A percentile compares a stretch with the other conserved stretches of the same genome.
Evolutionary conservation across 2,888 invertebrate genomes (phyloP).

Genomic region (Drosophila paucipuncta): DNA sequence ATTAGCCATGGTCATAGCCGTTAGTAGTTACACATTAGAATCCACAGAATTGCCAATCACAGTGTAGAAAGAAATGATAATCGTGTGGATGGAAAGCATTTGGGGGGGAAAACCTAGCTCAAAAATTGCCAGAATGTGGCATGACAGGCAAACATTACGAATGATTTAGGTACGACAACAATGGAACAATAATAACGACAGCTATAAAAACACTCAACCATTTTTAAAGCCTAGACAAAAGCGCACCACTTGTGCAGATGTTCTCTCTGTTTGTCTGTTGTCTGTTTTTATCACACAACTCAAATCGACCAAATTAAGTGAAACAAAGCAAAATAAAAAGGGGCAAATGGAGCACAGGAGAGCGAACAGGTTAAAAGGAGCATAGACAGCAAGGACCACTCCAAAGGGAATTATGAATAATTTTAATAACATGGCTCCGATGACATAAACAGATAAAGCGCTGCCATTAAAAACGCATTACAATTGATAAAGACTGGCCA

Average conservation of each 20-base stretch:
- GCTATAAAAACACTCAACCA: slow-evolving; percentile 47
- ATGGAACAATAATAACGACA: slow-evolving; percentile 36
- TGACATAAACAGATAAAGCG: slow-evolving; percentile 74
- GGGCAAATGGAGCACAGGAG: not conserved
- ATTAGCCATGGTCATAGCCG: slow-evolving; percentile 33
- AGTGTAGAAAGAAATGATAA: slow-evolving; percentile 47
- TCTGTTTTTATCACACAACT: slow-evolving; percentile 53
- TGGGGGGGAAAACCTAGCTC: slow-evolving; percentile 58
- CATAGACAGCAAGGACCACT: slow-evolving; percentile 32
- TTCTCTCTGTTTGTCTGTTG: slow-evolving; percentile 9
- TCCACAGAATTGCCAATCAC: slow-evolving; percentile 50
- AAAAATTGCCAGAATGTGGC: slow-evolving; percentile 58
- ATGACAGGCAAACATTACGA: slow-evolving; percentile 72
- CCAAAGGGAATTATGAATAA: slow-evolving; percentile 68
- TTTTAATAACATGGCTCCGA: slow-evolving; percentile 70
- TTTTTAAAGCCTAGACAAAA: slow-evolving; percentile 48
- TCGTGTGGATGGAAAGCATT: slow-evolving; percentile 6
- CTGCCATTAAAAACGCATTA: slow-evolving; percentile 78
- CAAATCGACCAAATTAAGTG: slow-evolving; percentile 51
- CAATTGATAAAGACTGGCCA: slow-evolving; percentile 65
- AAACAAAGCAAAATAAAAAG: slow-evolving; percentile 20
- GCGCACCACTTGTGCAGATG: slow-evolving; percentile 51
- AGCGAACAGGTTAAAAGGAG: slow-evolving; percentile 18
- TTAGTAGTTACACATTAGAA: slow-evolving; percentile 31
- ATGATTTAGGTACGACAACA: slow-evolving; percentile 69